Conservation (phyloP, 2,113 vertebrate genomes). For the Romanogobio albipinnatus region DNA sequence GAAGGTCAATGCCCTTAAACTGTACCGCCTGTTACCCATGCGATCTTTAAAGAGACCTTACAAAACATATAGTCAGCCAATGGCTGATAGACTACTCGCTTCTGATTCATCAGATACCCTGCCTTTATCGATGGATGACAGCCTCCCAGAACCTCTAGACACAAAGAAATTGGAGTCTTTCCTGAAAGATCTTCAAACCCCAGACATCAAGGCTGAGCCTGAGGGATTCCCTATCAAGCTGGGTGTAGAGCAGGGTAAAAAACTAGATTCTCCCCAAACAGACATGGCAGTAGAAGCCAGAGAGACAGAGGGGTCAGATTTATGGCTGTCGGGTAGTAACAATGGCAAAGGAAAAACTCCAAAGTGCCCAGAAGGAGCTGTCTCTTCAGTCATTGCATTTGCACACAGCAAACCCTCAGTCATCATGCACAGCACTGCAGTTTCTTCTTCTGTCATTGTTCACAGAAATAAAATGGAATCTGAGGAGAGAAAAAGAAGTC, state of each 20-base stretch:
- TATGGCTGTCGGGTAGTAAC: conserved; percentile 59
- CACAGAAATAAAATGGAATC: conserved; percentile 75
- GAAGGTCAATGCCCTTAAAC: conserved; percentile 91
- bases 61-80: conserved; percentile 88
- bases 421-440: conserved; percentile 82
- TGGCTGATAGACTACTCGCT: conserved; percentile 73
- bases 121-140: conserved; percentile 67
- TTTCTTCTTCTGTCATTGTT: conserved; percentile 75
- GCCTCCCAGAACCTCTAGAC: conserved; percentile 60
- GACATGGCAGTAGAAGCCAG: conserved; percentile 64
- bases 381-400: conserved; percentile 84
- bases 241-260: conserved; percentile 64
- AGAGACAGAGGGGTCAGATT: conserved; percentile 64
- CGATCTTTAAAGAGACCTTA: conserved; percentile 89
- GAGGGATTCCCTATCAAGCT: conserved; percentile 70
- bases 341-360: conserved; percentile 69
- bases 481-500: conserved; percentile 76
- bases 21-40: conserved; percentile 94
- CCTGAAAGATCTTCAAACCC: conserved; percentile 68
- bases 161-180: conserved; percentile 72
- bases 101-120: conserved; percentile 65
- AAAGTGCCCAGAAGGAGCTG: conserved; percentile 63
- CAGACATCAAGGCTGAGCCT: conserved; percentile 76
- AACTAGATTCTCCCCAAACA: conserved; percentile 53
- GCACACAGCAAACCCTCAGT: conserved; percentile 87